phyloP scores from a whole-genome alignment of 2,113 vertebrate genomes.

The Coturnix japonica region DNA sequence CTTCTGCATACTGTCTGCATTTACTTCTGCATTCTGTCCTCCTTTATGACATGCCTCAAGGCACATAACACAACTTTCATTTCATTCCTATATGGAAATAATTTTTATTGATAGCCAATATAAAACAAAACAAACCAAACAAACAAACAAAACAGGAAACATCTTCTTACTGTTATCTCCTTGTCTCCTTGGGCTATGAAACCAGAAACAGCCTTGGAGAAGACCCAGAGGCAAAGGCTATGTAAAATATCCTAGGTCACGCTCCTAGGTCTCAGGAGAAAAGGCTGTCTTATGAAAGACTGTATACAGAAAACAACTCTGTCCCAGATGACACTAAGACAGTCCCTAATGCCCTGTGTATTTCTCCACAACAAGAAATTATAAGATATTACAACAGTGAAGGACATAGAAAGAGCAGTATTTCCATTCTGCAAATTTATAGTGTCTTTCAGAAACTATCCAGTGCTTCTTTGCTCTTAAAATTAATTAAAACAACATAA shows the following conservation, averaged over 20 bases:
- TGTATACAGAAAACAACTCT: neutral
- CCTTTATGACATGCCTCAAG: neutral
- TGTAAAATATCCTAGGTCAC: neutral
- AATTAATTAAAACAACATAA: slow-evolving; percentile 39
- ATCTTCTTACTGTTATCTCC: too few relatives aligned
- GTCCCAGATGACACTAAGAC: too few relatives aligned
- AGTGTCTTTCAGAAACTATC: neutral
- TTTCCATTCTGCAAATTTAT: neutral
- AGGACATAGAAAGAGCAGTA: neutral
- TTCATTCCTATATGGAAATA: neutral
- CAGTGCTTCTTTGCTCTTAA: neutral
- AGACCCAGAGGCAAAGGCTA: neutral
- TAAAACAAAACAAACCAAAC: neutral
- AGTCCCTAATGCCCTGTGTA: neutral
- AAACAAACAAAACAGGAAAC: too few relatives aligned
- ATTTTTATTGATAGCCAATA: neutral
- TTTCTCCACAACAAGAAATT: neutral
- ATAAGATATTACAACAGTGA: neutral
- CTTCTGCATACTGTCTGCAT: neutral
- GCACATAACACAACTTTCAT: neutral
- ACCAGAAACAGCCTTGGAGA: neutral
- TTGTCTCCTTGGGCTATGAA: neutral
- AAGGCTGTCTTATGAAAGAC: neutral
- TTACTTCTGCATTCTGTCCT: neutral
- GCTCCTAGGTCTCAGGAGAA: neutral